A percentile compares a stretch with the other conserved stretches of the same genome.
phyloP scores from a whole-genome alignment of 2,888 invertebrate species.

The Eubasilissa splendida region DNA sequence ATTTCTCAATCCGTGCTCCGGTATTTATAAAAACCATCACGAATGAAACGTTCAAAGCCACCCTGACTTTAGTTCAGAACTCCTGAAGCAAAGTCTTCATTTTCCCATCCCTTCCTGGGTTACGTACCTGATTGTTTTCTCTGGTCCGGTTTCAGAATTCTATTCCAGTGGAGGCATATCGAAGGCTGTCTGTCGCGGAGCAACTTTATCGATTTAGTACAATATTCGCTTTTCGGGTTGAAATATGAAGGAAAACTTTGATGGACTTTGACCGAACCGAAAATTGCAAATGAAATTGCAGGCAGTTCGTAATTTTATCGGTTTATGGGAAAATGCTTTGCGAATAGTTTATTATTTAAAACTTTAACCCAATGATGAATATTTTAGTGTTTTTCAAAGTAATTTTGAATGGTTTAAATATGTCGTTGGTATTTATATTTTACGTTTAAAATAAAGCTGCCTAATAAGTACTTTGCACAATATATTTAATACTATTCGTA shows the following conservation, averaged over 20 bases:
- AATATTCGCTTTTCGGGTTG: not conserved
- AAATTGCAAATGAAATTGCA: too few relatives aligned
- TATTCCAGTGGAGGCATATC: not conserved
- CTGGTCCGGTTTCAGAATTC: conserved; percentile 11
- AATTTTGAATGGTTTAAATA: too few relatives aligned
- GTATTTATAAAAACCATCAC: not conserved
- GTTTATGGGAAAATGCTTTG: too few relatives aligned
- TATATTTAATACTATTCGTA: too few relatives aligned
- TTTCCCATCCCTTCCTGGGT: not conserved
- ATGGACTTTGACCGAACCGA: too few relatives aligned
- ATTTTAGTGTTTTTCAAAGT: too few relatives aligned
- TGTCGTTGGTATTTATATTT: too few relatives aligned
- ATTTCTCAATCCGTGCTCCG: not conserved
- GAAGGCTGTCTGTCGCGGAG: not conserved
- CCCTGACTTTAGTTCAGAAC: not conserved
- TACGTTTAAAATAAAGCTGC: too few relatives aligned
- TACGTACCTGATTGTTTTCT: conserved; percentile 53
- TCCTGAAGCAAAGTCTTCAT: not conserved
- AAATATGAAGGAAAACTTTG: not conserved
- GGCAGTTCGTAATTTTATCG: too few relatives aligned
- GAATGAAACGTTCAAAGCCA: not conserved
- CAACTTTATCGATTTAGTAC: conserved; percentile 26
- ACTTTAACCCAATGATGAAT: too few relatives aligned
- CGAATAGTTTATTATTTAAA: too few relatives aligned
- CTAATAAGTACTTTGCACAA: too few relatives aligned